phyloP scores from a whole-genome alignment of 1,140 invertebrate genomes.

The Caenorhabditis briggsae region DNA sequence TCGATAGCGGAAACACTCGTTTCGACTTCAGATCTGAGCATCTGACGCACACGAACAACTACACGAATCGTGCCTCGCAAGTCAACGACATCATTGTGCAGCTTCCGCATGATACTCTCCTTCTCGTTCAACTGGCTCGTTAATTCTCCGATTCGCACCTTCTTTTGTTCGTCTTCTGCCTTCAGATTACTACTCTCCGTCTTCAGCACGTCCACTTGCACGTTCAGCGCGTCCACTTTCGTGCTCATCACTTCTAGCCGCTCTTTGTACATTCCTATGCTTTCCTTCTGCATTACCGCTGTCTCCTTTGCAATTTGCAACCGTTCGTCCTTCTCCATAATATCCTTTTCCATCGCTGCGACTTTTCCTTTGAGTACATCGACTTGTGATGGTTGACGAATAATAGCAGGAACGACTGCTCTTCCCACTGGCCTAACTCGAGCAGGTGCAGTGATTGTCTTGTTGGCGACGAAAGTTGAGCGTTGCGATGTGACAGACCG shows the following conservation, averaged over 20 bases:
- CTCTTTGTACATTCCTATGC: not conserved
- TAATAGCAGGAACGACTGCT: too few relatives aligned
- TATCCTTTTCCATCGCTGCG: not conserved
- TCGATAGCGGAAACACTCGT: slow-evolving; percentile 18
- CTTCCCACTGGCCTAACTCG: not conserved
- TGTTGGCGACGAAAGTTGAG: not conserved
- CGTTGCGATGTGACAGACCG: not conserved
- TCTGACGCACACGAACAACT: slow-evolving; percentile 59
- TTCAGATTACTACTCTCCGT: too few relatives aligned
- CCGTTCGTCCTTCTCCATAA: not conserved
- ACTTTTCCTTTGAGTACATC: not conserved
- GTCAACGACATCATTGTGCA: slow-evolving; percentile 68
- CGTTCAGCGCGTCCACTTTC: not conserved
- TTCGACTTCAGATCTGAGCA: slow-evolving; percentile 43
- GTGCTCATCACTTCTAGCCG: not conserved
- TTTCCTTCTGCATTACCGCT: not conserved
- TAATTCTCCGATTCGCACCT: not conserved
- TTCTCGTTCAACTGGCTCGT: slow-evolving; percentile 22
- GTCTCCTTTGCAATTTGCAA: not conserved
- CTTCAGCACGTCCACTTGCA: not conserved
- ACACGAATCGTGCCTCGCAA: slow-evolving; percentile 66
- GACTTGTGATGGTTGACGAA: not conserved
- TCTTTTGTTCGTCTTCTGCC: not conserved
- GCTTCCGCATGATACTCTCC: slow-evolving; percentile 32
- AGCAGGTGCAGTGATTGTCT: not conserved